Conservation (phyloP, 2,797 vertebrate genomes). For the Trematomus bernacchii region DNA sequence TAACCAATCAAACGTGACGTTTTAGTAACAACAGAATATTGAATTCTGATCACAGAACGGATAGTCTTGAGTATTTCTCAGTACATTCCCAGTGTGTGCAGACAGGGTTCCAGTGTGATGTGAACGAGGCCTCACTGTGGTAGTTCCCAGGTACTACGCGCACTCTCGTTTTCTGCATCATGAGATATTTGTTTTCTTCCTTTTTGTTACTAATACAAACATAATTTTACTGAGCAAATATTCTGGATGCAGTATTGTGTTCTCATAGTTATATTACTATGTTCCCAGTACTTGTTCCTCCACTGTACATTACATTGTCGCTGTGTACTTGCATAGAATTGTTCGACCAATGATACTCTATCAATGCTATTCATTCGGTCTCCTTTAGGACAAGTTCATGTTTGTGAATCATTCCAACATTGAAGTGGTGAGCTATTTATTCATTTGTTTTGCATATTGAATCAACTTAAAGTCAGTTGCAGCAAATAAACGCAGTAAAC, state of each 20-base stretch:
- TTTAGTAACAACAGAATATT: neutral
- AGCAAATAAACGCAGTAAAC: too few species aligned
- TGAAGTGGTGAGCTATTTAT: too few species aligned
- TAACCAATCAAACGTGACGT: neutral
- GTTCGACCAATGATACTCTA: neutral
- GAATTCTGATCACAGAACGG: neutral
- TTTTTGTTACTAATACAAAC: neutral
- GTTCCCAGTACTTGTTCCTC: neutral
- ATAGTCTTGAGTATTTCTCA: neutral
- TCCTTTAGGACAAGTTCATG: too few species aligned
- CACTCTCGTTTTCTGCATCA: neutral
- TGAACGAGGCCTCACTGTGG: neutral
- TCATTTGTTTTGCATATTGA: too few species aligned
- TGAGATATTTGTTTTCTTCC: neutral
- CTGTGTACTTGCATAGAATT: neutral
- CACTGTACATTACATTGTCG: neutral
- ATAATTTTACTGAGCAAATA: neutral
- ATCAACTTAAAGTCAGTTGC: too few species aligned
- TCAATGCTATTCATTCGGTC: too few species aligned
- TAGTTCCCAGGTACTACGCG: neutral
- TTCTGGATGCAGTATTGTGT: neutral
- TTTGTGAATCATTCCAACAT: too few species aligned
- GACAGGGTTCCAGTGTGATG: too few species aligned
- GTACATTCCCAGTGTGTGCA: neutral
- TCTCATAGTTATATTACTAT: neutral